phyloP scores from a whole-genome alignment of 2,113 vertebrate genomes.

The Panthera tigris region DNA sequence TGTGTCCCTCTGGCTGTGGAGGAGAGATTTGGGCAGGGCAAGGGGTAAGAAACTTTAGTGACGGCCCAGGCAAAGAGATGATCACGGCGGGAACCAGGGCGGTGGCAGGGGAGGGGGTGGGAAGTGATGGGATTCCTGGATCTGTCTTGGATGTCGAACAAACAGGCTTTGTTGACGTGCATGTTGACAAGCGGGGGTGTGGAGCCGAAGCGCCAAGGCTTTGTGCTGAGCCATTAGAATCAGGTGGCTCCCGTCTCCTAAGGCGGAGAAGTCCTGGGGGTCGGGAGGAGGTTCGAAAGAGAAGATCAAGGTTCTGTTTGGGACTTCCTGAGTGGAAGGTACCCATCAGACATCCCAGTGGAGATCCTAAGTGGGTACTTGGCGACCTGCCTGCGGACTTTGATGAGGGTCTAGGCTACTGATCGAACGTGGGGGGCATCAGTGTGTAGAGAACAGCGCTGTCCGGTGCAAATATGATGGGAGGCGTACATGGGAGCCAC shows the following conservation, averaged over 20 bases:
- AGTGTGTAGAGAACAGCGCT: rapidly evolving
- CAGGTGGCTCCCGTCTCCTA: neutral
- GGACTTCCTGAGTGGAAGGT: neutral
- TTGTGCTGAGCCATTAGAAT: neutral
- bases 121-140: neutral
- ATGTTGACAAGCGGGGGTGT: neutral
- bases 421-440: rapidly evolving
- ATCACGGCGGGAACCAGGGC: too few species aligned
- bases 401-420: neutral
- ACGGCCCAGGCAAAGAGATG: neutral
- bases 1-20: too few species aligned
- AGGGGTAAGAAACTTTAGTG: neutral
- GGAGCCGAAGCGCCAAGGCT: neutral
- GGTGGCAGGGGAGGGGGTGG: neutral
- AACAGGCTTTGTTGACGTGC: neutral
- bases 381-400: neutral
- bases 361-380: neutral
- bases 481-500: neutral
- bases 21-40: neutral
- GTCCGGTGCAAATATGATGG: neutral
- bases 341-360: neutral
- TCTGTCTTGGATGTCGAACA: neutral
- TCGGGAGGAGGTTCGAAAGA: neutral
- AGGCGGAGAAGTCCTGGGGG: neutral
- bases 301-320: neutral